Percentiles rank a stretch among this genome's conserved stretches.
phyloP scores from a whole-genome alignment of 2,797 vertebrate species.

The Anguilla anguilla region DNA sequence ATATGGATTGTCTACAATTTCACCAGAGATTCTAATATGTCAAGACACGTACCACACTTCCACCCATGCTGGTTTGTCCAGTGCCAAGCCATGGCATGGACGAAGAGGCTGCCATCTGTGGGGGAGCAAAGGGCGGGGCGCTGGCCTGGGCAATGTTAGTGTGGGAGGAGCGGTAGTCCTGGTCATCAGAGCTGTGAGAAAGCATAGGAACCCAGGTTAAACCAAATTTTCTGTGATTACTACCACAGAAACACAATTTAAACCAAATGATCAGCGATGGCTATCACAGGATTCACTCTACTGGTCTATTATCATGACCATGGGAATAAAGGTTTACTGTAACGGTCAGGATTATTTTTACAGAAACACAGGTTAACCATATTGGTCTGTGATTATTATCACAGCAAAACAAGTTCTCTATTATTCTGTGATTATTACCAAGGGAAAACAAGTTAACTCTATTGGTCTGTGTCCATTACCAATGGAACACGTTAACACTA shows the following conservation, averaged over 20 bases:
- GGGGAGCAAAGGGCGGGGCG: constrained; percentile 74
- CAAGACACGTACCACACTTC: constrained; percentile 84
- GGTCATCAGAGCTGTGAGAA: constrained; percentile 85
- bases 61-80: constrained; percentile 94
- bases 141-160: constrained; percentile 87
- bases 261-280: not conserved
- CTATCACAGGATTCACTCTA: not conserved
- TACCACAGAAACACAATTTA: not conserved
- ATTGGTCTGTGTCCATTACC: not conserved
- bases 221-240: not conserved
- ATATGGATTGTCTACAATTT: not conserved
- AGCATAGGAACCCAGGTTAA: constrained; percentile 21
- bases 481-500: not conserved
- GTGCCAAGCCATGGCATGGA: constrained; percentile 97
- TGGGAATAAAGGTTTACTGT: not conserved
- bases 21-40: not conserved
- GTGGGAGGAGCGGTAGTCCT: constrained; percentile 89
- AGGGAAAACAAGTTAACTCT: not conserved
- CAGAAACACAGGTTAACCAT: not conserved
- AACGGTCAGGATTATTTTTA: not conserved
- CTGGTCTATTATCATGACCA: not conserved
- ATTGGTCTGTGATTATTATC: not conserved
- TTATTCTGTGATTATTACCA: not conserved
- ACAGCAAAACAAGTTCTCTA: not conserved
- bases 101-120: constrained; percentile 81